phyloP scores from a whole-genome alignment of 1,140 invertebrate genomes.

The Panulirus ornatus region DNA sequence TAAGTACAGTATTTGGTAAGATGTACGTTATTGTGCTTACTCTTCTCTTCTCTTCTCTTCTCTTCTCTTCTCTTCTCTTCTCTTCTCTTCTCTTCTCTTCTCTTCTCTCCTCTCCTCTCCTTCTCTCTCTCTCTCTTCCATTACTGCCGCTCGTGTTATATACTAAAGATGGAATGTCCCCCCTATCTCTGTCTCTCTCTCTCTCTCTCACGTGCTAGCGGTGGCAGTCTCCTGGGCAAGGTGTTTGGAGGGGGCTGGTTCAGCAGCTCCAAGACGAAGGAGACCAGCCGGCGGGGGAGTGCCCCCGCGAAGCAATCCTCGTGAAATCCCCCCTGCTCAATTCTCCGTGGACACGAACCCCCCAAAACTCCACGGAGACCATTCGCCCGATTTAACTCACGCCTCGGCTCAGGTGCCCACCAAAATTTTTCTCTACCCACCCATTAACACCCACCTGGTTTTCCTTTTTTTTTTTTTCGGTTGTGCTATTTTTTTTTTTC shows the following conservation, averaged over 20 bases:
- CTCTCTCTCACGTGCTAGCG: conserved; percentile 33
- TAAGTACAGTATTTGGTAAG: neutral
- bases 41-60: no score
- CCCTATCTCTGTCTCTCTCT: neutral
- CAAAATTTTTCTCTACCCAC: neutral
- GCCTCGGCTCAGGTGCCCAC: conserved; percentile 48
- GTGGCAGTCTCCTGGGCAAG: conserved; percentile 71
- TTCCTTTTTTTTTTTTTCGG: neutral
- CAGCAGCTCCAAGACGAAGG: conserved; percentile 62
- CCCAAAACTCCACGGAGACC: conserved; percentile 10
- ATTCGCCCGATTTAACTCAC: conserved; percentile 15
- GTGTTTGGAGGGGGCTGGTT: conserved; percentile 75
- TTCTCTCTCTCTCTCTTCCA: neutral
- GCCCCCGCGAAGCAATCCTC: conserved; percentile 52
- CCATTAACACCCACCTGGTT: neutral
- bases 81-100: no score
- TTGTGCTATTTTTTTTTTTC: no score
- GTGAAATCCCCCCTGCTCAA: conserved; percentile 18
- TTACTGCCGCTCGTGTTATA: neutral
- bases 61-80: no score
- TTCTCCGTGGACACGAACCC: conserved; percentile 23
- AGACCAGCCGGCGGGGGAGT: conserved; percentile 52
- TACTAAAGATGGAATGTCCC: no score
- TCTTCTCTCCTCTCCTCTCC: neutral
- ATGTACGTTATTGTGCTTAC: no score